Percentiles rank a stretch among this genome's conserved stretches.
These are phyloP conservation scores for Pollimyrus isidori DNA, from an alignment of 2,113 vertebrate genomes.

Conservation along the genomic window DNA sequence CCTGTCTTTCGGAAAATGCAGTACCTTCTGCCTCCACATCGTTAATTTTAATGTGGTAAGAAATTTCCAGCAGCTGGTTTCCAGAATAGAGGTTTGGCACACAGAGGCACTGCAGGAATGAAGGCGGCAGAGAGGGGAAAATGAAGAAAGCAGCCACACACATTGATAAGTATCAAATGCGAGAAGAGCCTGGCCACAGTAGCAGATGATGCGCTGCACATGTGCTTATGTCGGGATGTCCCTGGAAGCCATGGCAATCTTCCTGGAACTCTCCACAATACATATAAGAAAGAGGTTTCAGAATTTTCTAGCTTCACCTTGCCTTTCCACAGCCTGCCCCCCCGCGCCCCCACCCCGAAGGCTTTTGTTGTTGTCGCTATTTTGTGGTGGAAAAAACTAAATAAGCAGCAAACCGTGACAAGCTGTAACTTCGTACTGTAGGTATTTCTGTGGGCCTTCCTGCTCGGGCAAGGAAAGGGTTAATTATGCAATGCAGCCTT, in stretches of 20 bases:
- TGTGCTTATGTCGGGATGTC: neutral
- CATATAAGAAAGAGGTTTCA: neutral
- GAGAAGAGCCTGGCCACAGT: neutral
- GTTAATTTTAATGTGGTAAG: conserved; percentile 5
- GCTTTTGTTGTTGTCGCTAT: neutral
- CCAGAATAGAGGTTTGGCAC: conserved; percentile 22
- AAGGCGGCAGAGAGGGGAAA: neutral
- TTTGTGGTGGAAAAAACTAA: neutral
- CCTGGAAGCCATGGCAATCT: neutral
- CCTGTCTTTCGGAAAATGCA: conserved; percentile 34
- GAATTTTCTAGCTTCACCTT: neutral
- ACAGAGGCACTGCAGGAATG: neutral
- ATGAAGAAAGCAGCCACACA: neutral
- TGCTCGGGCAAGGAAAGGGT: neutral
- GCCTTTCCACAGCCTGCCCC: neutral
- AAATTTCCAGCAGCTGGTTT: conserved; percentile 15
- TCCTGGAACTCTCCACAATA: neutral
- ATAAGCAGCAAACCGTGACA: neutral
- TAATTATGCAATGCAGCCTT: neutral
- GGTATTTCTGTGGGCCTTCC: neutral
- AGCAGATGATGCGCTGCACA: neutral
- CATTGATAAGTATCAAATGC: neutral
- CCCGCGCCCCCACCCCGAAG: neutral
- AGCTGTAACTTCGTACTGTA: neutral
- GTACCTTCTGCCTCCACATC: conserved; percentile 25